phyloP scores from a whole-genome alignment of 2,888 invertebrate genomes.

The Nasonovia ribisnigri region DNA sequence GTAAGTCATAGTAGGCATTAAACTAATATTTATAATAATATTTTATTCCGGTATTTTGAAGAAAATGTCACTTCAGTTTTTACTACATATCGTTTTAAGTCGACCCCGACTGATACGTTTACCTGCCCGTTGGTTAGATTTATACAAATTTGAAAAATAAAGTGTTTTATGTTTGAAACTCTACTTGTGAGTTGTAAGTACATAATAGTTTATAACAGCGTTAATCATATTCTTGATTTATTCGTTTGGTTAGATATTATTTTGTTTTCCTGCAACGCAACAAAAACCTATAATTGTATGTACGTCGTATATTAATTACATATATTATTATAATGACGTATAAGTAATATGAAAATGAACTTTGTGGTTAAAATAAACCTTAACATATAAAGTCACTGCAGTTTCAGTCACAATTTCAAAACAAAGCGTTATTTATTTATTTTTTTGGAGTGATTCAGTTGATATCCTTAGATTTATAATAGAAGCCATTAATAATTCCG shows the following conservation, averaged over 20 bases:
- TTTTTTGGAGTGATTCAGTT: neutral
- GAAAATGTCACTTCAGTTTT: neutral
- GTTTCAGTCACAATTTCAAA: too few relatives aligned
- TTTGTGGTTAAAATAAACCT: neutral
- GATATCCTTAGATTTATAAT: neutral
- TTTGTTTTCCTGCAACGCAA: neutral
- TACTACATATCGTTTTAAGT: neutral
- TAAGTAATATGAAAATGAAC: neutral
- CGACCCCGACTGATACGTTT: neutral
- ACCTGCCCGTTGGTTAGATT: neutral
- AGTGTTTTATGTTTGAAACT: neutral
- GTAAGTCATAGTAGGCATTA: too few relatives aligned
- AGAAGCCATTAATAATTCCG: neutral
- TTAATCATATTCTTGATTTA: neutral
- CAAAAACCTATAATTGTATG: neutral
- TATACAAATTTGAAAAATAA: neutral
- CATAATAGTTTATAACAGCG: neutral
- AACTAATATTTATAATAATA: too few relatives aligned
- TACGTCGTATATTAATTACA: neutral
- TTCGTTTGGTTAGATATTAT: neutral
- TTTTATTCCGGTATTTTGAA: neutral
- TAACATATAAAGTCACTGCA: neutral
- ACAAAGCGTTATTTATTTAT: neutral
- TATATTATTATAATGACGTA: neutral
- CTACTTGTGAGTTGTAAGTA: neutral